Conservation (phyloP, 1,140 invertebrate species). For the Nixonia krombeini region DNA sequence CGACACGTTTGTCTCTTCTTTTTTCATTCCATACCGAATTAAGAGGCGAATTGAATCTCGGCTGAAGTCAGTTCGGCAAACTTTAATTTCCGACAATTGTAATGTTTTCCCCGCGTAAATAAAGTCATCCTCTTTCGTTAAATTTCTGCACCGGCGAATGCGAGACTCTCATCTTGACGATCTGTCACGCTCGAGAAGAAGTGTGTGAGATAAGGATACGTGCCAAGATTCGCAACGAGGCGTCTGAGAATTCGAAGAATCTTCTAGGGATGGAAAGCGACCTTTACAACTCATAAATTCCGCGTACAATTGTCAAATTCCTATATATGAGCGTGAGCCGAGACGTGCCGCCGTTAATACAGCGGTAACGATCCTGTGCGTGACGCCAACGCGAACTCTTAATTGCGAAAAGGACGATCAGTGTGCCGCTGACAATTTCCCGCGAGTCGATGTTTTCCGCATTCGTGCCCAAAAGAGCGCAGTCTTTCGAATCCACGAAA, state of each 20-base stretch:
- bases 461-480: neutral
- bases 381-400: neutral
- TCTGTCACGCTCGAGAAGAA: conserved; percentile 30
- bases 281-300: conserved; percentile 6
- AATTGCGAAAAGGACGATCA: too few species aligned
- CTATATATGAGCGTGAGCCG: too few species aligned
- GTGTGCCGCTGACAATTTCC: too few species aligned
- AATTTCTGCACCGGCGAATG: conserved; percentile 8
- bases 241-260: conserved; percentile 12
- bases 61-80: neutral
- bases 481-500: too few species aligned
- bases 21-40: too few species aligned
- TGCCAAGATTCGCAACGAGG: conserved; percentile 26
- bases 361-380: too few species aligned
- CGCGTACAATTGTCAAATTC: conserved; percentile 6
- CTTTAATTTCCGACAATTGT: neutral
- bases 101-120: conserved; percentile 8
- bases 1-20: too few species aligned
- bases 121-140: conserved; percentile 13
- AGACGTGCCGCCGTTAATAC: too few species aligned
- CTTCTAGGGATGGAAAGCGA: conserved; percentile 3
- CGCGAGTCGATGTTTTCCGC: neutral
- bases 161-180: conserved; percentile 38
- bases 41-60: too few species aligned
- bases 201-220: conserved; percentile 41